phyloP scores from a whole-genome alignment of 2,113 vertebrate species.

The Actenoides hombroni region DNA sequence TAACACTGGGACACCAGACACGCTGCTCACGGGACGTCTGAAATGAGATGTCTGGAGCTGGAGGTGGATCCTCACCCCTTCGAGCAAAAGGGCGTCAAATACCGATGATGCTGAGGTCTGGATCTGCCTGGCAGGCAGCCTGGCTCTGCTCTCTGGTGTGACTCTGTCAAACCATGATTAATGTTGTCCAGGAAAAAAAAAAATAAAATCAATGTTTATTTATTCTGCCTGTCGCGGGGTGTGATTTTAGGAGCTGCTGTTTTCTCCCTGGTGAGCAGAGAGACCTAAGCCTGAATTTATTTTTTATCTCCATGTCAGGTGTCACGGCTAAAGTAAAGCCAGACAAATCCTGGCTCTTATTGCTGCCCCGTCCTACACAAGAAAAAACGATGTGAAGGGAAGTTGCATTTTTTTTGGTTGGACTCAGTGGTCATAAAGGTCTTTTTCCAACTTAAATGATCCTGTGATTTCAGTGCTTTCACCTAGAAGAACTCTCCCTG shows the following conservation, averaged over 20 bases:
- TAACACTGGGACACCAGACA: background rate
- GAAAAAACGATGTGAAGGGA: background rate
- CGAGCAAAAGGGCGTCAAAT: background rate
- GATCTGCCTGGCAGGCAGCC: background rate
- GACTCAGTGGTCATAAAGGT: too few relatives aligned
- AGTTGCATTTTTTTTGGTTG: fast-evolving
- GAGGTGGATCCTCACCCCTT: background rate
- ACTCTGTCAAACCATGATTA: slow-evolving; percentile 27
- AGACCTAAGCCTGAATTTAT: background rate
- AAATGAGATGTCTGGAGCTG: background rate
- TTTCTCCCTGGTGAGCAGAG: background rate
- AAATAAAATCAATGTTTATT: slow-evolving; percentile 15
- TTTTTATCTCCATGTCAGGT: background rate
- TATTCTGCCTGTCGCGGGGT: background rate
- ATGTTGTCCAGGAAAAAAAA: background rate
- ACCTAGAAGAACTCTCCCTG: background rate
- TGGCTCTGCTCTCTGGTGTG: background rate
- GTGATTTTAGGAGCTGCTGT: background rate
- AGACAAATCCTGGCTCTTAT: background rate
- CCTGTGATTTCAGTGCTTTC: background rate
- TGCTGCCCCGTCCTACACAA: background rate
- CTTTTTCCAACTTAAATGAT: too few relatives aligned
- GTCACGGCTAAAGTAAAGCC: fast-evolving
- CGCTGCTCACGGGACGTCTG: background rate
- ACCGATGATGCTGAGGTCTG: background rate